Conservation (phyloP, 2,113 vertebrate species). For the Daphoenositta chrysoptera region DNA sequence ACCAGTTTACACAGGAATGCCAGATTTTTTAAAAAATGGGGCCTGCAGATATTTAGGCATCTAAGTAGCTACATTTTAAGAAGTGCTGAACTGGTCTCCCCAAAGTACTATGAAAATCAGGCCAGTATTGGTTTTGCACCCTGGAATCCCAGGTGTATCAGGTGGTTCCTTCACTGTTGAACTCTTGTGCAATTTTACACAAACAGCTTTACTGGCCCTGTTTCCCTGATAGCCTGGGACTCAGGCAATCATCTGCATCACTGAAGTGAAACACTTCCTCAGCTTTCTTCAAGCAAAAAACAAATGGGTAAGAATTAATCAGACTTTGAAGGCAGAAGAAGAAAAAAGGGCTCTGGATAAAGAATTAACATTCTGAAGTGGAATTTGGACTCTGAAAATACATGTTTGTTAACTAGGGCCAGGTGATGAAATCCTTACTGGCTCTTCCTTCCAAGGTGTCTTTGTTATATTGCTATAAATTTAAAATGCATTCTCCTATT, state of each 20-base stretch:
- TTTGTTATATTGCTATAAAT: not conserved
- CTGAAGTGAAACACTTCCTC: not conserved
- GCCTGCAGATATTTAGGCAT: not conserved
- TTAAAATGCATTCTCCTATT: not conserved
- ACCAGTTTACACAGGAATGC: not conserved
- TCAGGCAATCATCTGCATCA: not conserved
- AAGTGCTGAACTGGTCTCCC: not conserved
- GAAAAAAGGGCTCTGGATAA: not conserved
- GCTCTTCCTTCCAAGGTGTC: not conserved
- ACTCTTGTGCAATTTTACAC: not conserved
- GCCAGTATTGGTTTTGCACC: not conserved
- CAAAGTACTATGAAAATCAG: not conserved
- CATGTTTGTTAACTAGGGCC: not conserved
- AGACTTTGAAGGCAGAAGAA: not conserved
- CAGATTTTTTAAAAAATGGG: not conserved
- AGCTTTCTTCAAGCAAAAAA: not conserved
- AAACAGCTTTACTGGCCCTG: not conserved
- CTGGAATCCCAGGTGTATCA: not conserved
- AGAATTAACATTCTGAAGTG: not conserved
- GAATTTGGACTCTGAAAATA: not conserved
- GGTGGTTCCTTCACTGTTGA: not conserved
- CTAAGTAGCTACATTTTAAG: not conserved
- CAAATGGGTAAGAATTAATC: not conserved
- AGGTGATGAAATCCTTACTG: not conserved
- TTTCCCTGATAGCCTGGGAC: not conserved